These are phyloP conservation scores for Tridacna gigas DNA, from an alignment of 2,888 invertebrate species.

Conservation along the genomic window DNA sequence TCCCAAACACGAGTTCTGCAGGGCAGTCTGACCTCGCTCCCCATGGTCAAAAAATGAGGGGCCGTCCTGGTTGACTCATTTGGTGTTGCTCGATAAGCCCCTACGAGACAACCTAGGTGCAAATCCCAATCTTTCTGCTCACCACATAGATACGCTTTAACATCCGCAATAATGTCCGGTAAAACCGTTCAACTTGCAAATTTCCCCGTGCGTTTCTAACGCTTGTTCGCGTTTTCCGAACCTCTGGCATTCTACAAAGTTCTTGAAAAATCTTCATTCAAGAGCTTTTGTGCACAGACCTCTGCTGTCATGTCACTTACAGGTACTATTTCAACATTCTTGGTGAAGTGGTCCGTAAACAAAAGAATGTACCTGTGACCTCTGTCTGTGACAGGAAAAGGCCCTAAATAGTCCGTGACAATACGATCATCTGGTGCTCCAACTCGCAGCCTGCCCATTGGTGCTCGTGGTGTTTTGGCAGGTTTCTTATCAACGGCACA, in stretches of 20 bases:
- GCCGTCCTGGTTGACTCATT: constrained; percentile 48
- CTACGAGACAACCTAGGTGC: constrained; percentile 48
- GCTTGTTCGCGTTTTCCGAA: neutral
- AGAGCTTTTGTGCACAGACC: neutral
- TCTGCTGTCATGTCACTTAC: neutral
- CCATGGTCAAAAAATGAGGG: constrained; percentile 58
- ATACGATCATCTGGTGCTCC: neutral
- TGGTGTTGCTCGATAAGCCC: constrained; percentile 54
- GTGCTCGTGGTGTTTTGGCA: neutral
- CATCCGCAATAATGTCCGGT: constrained; percentile 44
- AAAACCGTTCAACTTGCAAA: neutral
- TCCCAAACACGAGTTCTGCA: constrained; percentile 42
- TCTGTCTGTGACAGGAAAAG: neutral
- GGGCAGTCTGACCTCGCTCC: constrained; percentile 52
- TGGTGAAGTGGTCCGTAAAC: neutral
- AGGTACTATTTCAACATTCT: neutral
- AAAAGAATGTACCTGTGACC: neutral
- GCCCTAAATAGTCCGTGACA: neutral
- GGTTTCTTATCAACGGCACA: neutral
- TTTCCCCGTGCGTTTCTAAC: neutral
- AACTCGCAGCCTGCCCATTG: neutral
- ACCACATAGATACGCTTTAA: constrained; percentile 44
- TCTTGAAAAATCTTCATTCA: neutral
- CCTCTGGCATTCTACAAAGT: neutral
- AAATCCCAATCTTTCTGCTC: constrained; percentile 57